Evolutionary conservation across 2,888 invertebrate genomes (phyloP).

Genomic region (Odontomyia ornata): DNA sequence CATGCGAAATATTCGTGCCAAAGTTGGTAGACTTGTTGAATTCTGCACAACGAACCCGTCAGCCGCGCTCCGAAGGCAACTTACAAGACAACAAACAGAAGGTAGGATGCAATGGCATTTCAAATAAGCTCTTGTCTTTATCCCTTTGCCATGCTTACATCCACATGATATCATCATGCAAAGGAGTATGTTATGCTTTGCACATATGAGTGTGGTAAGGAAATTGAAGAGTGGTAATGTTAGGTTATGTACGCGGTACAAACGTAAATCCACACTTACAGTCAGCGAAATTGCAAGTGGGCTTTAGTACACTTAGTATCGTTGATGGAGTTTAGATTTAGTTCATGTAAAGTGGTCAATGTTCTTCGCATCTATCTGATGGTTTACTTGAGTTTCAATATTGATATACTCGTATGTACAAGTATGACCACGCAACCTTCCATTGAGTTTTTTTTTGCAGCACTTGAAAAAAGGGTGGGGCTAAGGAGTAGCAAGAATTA

Average conservation of each 20-base stretch:
- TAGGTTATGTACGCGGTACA: neutral
- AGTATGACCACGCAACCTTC: slow-evolving; percentile 1
- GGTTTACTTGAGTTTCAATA: neutral
- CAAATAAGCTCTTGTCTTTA: slow-evolving; percentile 1
- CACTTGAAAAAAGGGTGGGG: no score
- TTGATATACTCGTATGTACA: neutral
- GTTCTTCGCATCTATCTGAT: slow-evolving; percentile 6
- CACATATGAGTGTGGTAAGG: neutral
- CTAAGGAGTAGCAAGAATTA: no score
- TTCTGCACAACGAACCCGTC: neutral
- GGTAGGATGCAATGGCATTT: slow-evolving; percentile 23
- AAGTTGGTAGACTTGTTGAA: neutral
- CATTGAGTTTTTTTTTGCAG: neutral
- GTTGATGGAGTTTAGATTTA: neutral
- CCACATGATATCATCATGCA: neutral
- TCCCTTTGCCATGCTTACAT: neutral
- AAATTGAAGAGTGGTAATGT: neutral
- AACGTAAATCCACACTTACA: neutral
- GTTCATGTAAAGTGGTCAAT: slow-evolving; percentile 25
- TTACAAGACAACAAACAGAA: slow-evolving; percentile 2
- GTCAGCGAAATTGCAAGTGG: slow-evolving; percentile 29
- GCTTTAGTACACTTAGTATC: slow-evolving; percentile 3
- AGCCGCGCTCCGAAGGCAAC: neutral
- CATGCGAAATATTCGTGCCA: slow-evolving; percentile 25
- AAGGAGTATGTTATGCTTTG: neutral